These are phyloP conservation scores for Lepidurus apus DNA, from an alignment of 1,140 invertebrate genomes.

Conservation along the genomic window DNA sequence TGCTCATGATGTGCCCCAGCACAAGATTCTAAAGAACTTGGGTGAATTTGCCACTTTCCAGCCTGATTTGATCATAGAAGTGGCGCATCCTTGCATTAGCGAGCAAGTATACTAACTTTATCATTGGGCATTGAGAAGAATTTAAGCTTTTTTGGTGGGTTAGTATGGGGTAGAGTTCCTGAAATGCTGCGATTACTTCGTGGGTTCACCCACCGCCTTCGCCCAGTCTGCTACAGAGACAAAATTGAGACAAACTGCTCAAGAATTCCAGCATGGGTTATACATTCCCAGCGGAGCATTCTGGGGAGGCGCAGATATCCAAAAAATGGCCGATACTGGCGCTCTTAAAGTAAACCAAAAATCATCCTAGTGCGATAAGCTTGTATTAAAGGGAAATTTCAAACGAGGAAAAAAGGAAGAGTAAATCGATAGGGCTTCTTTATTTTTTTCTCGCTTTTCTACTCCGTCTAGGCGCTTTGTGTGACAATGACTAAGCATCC, in stretches of 20 bases:
- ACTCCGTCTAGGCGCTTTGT: conserved; percentile 46
- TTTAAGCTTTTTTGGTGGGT: background rate
- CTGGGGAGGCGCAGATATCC: conserved; percentile 59
- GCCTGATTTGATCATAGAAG: conserved; percentile 56
- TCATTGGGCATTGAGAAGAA: background rate
- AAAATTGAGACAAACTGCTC: background rate
- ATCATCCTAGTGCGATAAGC: background rate
- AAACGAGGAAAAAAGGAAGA: background rate
- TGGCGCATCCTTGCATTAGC: conserved; percentile 51
- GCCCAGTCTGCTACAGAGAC: background rate
- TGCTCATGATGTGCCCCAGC: conserved; percentile 40
- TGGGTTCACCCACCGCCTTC: conserved; percentile 25
- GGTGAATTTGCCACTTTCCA: conserved; percentile 43
- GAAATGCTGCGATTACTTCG: conserved; percentile 45
- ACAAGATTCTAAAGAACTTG: conserved; percentile 45
- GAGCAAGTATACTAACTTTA: conserved; percentile 16
- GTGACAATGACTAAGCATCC: conserved; percentile 60
- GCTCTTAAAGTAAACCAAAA: conserved; percentile 48
- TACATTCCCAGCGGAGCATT: conserved; percentile 57
- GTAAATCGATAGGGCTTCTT: background rate
- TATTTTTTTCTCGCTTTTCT: background rate
- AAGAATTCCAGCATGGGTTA: conserved; percentile 44
- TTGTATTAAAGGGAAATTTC: background rate
- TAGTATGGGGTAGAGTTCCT: conserved; percentile 50
- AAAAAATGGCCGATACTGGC: conserved; percentile 54